phyloP scores from a whole-genome alignment of 2,888 invertebrate genomes.

The Cancer borealis region DNA sequence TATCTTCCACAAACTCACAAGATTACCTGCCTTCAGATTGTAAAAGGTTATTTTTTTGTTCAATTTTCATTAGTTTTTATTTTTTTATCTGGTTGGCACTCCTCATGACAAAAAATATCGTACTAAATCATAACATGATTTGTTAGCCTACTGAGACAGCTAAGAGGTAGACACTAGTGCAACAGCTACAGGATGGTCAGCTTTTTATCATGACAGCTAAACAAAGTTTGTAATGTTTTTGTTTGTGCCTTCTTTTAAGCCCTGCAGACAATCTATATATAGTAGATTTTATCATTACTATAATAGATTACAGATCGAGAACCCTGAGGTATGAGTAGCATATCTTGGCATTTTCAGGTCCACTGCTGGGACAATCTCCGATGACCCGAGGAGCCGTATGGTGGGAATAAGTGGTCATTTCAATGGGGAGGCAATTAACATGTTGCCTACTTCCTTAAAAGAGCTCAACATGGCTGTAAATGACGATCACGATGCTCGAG shows the following conservation, averaged over 20 bases:
- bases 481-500: slow-evolving; percentile 43
- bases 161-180: too few relatives aligned
- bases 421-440: neutral
- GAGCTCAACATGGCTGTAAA: slow-evolving; percentile 16
- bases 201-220: too few relatives aligned
- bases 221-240: too few relatives aligned
- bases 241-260: too few relatives aligned
- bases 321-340: neutral
- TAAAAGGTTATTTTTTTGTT: neutral
- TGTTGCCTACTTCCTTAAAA: neutral
- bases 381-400: slow-evolving; percentile 15
- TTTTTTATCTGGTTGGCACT: neutral
- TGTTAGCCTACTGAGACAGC: neutral
- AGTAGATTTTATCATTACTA: neutral
- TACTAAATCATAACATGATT: neutral
- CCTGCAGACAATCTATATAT: too few relatives aligned
- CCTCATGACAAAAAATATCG: neutral
- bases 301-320: neutral
- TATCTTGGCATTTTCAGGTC: neutral
- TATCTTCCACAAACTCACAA: neutral
- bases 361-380: neutral
- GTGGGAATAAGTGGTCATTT: slow-evolving; percentile 47
- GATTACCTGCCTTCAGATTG: neutral
- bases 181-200: too few relatives aligned
- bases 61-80: neutral